phyloP scores from a whole-genome alignment of 2,888 invertebrate species.

The Stomorhina lunata region DNA sequence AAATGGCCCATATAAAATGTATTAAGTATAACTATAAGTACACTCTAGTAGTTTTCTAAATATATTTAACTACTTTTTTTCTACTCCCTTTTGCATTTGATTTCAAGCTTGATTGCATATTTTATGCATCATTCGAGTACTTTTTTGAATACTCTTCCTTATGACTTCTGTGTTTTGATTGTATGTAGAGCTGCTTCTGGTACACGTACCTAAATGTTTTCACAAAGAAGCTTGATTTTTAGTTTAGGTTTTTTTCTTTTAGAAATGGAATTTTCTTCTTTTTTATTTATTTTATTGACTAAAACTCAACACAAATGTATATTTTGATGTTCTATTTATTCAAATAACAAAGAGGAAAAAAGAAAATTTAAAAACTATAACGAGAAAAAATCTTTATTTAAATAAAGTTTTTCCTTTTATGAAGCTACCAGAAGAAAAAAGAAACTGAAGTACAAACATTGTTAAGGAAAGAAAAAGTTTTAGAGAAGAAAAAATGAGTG shows the following conservation, averaged over 20 bases:
- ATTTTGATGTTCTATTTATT: background rate
- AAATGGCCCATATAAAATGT: too few species aligned
- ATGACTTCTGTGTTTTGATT: background rate
- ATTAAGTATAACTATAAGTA: too few species aligned
- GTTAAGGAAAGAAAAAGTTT: background rate
- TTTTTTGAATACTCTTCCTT: conserved; percentile 30
- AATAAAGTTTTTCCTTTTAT: background rate
- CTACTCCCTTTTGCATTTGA: background rate
- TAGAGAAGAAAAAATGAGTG: background rate
- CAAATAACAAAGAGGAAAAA: background rate
- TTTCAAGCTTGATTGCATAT: conserved; percentile 49
- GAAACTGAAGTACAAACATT: too few species aligned
- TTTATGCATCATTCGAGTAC: conserved; percentile 35
- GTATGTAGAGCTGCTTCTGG: too few species aligned
- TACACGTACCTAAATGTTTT: too few species aligned
- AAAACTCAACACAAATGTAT: conserved; percentile 15
- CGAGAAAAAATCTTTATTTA: background rate
- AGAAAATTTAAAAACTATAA: background rate
- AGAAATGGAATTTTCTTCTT: background rate
- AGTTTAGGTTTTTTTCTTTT: background rate
- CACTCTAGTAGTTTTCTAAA: too few species aligned
- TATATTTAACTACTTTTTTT: too few species aligned
- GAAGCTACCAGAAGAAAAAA: too few species aligned
- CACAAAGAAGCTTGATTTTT: conserved; percentile 31
- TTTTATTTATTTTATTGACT: conserved; percentile 42